Conservation (phyloP, 2,888 invertebrate species). For the Colletes collaris region DNA sequence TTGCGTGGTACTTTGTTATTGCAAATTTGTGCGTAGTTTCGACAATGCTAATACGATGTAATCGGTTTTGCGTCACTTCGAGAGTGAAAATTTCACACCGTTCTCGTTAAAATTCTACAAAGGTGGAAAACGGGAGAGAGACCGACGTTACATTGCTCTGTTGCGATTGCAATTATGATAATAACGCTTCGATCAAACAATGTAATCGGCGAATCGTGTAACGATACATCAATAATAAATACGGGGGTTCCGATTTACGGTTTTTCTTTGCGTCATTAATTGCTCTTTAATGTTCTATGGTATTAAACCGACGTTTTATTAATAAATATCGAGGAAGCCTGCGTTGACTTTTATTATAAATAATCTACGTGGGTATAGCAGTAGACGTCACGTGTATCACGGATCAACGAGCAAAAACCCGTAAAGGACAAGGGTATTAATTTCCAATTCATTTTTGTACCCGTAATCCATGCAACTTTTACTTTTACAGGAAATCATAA, state of each 20-base stretch:
- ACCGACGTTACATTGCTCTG: background rate
- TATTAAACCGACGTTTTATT: constrained; percentile 19
- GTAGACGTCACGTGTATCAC: background rate
- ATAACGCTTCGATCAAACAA: background rate
- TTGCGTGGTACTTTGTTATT: background rate
- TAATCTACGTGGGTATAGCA: background rate
- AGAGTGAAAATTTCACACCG: background rate
- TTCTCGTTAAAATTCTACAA: too few species aligned
- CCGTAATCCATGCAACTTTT: background rate
- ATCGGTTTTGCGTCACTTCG: background rate
- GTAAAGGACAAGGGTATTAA: constrained; percentile 4
- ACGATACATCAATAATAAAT: background rate
- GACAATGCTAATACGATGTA: background rate
- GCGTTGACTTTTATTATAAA: constrained; percentile 18
- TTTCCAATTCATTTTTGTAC: background rate
- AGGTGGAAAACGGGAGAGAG: too few species aligned
- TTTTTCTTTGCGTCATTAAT: too few species aligned
- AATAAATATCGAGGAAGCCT: constrained; percentile 34
- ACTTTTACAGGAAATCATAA: too few species aligned
- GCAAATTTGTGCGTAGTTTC: background rate
- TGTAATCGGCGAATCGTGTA: background rate
- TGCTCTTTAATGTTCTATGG: background rate
- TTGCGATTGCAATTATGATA: too few species aligned
- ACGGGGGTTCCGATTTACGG: too few species aligned
- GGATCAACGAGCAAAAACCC: background rate